Base-by-base conservation (phyloP, 2,113 vertebrate genomes). In the Ceyx cyanopectus region DNA sequence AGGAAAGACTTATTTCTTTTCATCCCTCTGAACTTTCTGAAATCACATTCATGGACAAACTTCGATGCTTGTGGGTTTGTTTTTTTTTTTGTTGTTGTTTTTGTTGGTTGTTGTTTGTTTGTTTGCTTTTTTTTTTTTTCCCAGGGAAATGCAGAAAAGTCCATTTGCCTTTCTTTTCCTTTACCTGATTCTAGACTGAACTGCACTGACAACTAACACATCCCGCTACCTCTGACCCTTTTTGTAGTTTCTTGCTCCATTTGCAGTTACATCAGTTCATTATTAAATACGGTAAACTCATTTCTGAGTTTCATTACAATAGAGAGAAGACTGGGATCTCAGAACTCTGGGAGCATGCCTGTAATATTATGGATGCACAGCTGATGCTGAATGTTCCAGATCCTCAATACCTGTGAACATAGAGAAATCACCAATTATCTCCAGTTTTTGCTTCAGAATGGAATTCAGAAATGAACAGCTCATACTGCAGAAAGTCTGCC, bases 131-230 rank as follows among this genome's bases (percentile, higher is more conserved):
- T 23, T 18, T 34, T 37, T 61, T 30, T 63, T 19, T 27, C 50
- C 16, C 34, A 77, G n/a, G 53, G 14, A 18, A 81, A 73, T 7
- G 9, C 34, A 61, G 40, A 24, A 45, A 78, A 27, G 20, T 88
- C 5, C 1, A 2, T 83, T 81, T 61, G 14, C 32, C 18, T 77
- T 69, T 68, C 10, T 37, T 84, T 50, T 2, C 9, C 32, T 27
- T 97, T 90, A 97, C 97, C 98, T 98, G 98, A 90, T 97, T 97
- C 82, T 97, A 93, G 61, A 95, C 60, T 2, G 50, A 96, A 80
- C 92, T 97, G 60, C 98, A 97, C 65, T 98, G 96, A 77, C 98
- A 98, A 6, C 96, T 98, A 85, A 98, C 97, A 5, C 96, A 93
- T 58, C 56, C 97, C 45, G 0, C 98, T 97, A 92, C 98, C 98